Evolutionary conservation across 2,888 invertebrate species (phyloP).

Genomic region (Drosophila borealis): DNA sequence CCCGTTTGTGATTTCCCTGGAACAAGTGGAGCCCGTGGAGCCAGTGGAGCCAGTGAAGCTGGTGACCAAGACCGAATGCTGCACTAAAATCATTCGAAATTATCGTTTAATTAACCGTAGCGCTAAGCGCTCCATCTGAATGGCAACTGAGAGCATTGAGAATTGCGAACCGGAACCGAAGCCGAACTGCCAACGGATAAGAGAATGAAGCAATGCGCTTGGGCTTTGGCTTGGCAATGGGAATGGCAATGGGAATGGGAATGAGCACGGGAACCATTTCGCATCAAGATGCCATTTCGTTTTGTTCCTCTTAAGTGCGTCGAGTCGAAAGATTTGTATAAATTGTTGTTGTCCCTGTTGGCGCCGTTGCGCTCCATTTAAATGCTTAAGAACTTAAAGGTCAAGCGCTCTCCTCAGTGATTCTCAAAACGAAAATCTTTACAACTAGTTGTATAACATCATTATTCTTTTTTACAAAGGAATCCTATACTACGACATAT

Average conservation of each 20-base stretch:
- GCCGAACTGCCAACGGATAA: conserved; percentile 8
- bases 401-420: conserved; percentile 24
- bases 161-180: conserved; percentile 26
- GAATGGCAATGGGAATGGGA: conserved; percentile 6
- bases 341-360: conserved; percentile 58
- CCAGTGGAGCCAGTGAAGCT: conserved; percentile 2
- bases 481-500: no score
- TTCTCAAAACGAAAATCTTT: conserved; percentile 10
- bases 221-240: neutral
- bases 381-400: conserved; percentile 10
- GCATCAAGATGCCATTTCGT: conserved; percentile 26
- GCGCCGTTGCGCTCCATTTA: conserved; percentile 64
- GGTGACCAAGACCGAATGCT: conserved; percentile 23
- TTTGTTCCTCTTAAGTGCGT: conserved; percentile 29
- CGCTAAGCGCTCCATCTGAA: conserved; percentile 59
- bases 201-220: neutral
- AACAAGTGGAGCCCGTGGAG: conserved; percentile 35
- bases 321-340: conserved; percentile 55
- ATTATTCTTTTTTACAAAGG: no score
- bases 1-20: conserved; percentile 42
- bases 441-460: no score
- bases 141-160: conserved; percentile 28
- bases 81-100: conserved; percentile 74
- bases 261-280: conserved; percentile 1
- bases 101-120: conserved; percentile 83